phyloP scores from a whole-genome alignment of 2,113 vertebrate genomes.

The Herpetotheres cachinnans region DNA sequence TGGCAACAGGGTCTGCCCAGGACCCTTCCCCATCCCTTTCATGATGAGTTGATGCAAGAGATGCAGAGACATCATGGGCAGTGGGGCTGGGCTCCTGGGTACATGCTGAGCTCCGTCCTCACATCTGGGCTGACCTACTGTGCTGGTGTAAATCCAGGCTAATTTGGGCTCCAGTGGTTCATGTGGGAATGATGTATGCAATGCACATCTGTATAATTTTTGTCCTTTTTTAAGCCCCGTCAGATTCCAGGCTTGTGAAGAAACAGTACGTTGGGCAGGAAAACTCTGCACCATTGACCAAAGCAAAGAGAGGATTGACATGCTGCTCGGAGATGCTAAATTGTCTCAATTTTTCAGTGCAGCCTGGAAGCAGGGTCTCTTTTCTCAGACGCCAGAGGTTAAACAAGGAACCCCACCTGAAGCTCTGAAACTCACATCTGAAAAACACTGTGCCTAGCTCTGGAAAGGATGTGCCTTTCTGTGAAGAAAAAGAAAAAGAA shows the following conservation, averaged over 20 bases:
- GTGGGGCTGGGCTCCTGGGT: background rate
- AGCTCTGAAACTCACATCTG: background rate
- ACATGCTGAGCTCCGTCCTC: background rate
- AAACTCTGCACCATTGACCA: background rate
- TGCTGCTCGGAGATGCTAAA: background rate
- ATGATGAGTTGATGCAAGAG: background rate
- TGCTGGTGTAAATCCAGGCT: background rate
- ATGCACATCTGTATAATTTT: constrained; percentile 36
- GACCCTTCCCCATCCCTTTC: background rate
- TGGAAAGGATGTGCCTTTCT: background rate
- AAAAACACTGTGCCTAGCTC: background rate
- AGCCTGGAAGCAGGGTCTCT: background rate
- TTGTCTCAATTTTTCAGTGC: background rate
- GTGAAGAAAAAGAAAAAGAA: background rate
- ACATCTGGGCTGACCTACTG: background rate
- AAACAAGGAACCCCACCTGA: background rate
- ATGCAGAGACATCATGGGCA: fast-evolving
- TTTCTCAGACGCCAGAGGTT: background rate
- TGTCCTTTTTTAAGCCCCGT: background rate
- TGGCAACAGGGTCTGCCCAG: background rate
- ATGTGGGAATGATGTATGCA: constrained; percentile 21
- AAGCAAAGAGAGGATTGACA: background rate
- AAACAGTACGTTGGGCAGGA: background rate
- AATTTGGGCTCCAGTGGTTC: background rate
- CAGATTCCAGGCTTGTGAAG: background rate